These are phyloP conservation scores for Xenus cinereus DNA, from an alignment of 2,113 vertebrate species.

Conservation along the genomic window DNA sequence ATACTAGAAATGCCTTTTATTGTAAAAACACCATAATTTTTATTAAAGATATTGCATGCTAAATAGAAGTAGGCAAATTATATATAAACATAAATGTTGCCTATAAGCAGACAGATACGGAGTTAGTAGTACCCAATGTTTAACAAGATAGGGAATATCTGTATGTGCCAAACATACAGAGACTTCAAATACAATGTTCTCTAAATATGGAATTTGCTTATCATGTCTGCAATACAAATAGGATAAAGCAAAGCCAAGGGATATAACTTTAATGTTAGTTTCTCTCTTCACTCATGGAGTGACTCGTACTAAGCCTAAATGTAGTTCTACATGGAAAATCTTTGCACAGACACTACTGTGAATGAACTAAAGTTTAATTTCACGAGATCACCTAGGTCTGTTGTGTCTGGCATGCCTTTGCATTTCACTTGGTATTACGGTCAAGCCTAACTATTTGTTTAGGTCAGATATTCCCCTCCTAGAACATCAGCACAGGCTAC, in stretches of 20 bases:
- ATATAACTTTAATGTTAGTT: background rate
- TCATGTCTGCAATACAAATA: background rate
- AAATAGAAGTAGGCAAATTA: background rate
- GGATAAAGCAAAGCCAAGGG: background rate
- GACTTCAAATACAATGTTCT: background rate
- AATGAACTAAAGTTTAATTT: background rate
- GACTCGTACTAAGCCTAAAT: background rate
- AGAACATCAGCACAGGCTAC: background rate
- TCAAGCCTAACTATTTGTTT: background rate
- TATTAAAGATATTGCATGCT: background rate
- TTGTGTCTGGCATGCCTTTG: background rate
- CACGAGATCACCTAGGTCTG: background rate
- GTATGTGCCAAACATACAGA: background rate
- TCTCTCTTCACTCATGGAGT: background rate
- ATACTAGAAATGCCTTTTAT: background rate
- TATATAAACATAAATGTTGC: background rate
- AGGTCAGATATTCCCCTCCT: background rate
- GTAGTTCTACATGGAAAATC: background rate
- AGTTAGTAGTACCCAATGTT: background rate
- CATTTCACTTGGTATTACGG: background rate
- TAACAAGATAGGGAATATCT: background rate
- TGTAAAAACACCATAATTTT: background rate
- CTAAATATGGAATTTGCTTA: background rate
- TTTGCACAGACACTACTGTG: background rate
- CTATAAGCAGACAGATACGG: background rate